A percentile compares a stretch with the other conserved stretches of the same genome.
Conservation (phyloP, 2,888 invertebrate species). For the Oligia fasciuncula region DNA sequence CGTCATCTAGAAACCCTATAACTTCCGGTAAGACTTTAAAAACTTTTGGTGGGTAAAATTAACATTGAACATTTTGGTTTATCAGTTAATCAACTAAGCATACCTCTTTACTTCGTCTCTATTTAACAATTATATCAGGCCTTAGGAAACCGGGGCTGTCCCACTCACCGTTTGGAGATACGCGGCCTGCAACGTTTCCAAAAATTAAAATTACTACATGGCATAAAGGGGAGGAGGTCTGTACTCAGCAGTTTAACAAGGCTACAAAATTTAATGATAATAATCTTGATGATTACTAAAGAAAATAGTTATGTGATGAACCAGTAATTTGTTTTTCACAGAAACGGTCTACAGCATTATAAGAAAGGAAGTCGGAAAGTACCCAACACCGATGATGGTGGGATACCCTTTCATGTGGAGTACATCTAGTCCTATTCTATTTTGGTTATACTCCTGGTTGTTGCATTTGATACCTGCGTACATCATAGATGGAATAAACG, state of each 20-base stretch:
- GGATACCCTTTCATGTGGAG: neutral
- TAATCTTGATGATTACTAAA: neutral
- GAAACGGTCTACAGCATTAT: neutral
- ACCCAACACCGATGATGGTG: conserved; percentile 12
- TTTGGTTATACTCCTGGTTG: conserved; percentile 11
- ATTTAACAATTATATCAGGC: neutral
- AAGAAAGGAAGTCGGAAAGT: neutral
- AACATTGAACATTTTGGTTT: neutral
- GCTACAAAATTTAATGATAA: neutral
- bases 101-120: neutral
- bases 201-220: neutral
- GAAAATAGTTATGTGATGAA: no score
- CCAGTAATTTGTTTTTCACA: neutral
- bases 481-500: neutral
- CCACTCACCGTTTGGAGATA: neutral
- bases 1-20: neutral
- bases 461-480: conserved; percentile 34
- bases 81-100: neutral
- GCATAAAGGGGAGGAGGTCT: no score
- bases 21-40: neutral
- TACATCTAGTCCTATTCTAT: neutral
- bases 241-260: neutral
- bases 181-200: neutral
- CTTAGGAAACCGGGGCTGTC: neutral
- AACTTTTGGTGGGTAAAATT: neutral